Evolutionary conservation across 2,797 vertebrate species (phyloP).

Genomic region (Psittacula derbiana): DNA sequence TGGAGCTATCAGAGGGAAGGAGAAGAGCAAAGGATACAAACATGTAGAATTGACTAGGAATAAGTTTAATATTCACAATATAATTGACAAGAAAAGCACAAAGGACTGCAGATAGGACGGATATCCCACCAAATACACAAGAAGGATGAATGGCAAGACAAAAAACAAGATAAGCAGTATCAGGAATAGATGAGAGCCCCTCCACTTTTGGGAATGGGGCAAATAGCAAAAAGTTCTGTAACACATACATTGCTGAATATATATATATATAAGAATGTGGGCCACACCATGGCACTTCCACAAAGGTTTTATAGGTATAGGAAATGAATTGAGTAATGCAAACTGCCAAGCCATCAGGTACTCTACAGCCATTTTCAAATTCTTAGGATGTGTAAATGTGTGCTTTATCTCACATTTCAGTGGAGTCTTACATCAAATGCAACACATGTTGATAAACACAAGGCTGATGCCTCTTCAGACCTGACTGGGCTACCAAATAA

Average conservation of each 20-base stretch:
- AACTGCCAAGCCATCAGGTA: background rate
- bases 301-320: background rate
- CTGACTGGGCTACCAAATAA: background rate
- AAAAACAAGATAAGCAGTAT: background rate
- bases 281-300: background rate
- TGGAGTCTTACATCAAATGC: background rate
- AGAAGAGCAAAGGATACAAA: background rate
- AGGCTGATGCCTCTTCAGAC: background rate
- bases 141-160: background rate
- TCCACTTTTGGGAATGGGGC: background rate
- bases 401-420: background rate
- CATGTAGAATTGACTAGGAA: background rate
- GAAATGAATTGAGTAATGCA: background rate
- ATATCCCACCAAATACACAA: background rate
- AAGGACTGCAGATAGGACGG: background rate
- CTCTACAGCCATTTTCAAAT: background rate
- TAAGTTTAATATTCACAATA: background rate
- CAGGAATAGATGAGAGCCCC: background rate
- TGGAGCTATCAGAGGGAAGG: background rate
- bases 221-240: background rate
- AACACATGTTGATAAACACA: background rate
- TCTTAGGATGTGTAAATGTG: background rate
- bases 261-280: rapidly evolving
- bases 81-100: background rate
- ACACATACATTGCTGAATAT: background rate